Conservation (phyloP, 2,797 vertebrate species). For the Crenichthys baileyi region DNA sequence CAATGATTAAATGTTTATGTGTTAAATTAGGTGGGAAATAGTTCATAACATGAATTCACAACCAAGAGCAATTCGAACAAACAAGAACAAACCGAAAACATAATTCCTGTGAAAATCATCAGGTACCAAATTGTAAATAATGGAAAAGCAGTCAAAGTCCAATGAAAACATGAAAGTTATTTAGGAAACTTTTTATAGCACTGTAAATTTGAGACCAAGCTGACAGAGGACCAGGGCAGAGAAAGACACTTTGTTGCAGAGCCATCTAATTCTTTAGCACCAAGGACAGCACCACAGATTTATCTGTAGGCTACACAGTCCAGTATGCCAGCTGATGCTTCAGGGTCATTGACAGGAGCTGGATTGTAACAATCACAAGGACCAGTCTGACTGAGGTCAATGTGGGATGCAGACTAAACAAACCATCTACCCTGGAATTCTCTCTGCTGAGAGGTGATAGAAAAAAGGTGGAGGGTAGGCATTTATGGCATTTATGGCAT, state of each 20-base stretch:
- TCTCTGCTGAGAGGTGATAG: neutral
- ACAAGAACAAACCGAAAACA: neutral
- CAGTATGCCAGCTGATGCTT: neutral
- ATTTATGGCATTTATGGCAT: neutral
- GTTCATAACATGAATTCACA: neutral
- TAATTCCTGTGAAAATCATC: neutral
- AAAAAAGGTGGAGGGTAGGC: neutral
- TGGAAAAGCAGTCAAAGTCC: neutral
- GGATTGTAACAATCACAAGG: constrained; percentile 4
- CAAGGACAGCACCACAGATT: constrained; percentile 14
- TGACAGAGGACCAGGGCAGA: neutral
- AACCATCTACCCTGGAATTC: neutral
- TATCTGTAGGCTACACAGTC: neutral
- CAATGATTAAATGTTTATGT: neutral
- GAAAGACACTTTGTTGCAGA: neutral
- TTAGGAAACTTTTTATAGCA: neutral
- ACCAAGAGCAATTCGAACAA: neutral
- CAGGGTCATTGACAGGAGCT: constrained; percentile 2
- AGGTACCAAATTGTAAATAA: neutral
- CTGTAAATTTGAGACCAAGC: neutral
- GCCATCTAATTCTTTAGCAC: constrained; percentile 24
- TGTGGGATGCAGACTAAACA: neutral
- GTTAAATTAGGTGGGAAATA: neutral
- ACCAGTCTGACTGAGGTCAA: constrained; percentile 2
- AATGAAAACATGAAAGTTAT: neutral